Evolutionary conservation across 2,797 vertebrate species (phyloP).

Genomic region (Mallotus villosus): DNA sequence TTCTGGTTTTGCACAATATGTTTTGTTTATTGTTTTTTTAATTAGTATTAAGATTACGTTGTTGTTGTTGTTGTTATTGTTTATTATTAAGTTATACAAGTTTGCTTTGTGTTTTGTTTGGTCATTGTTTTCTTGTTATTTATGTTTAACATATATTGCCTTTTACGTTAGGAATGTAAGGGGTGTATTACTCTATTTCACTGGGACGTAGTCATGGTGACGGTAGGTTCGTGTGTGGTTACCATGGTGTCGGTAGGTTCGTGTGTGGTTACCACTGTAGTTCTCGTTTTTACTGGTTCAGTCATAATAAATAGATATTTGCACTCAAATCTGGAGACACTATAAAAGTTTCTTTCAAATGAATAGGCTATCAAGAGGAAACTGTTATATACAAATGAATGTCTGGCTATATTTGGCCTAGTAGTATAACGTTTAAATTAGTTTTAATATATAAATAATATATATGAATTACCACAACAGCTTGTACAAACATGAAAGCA

Average conservation of each 20-base stretch:
- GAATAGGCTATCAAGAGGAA: conserved; percentile 71
- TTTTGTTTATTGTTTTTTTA: conserved; percentile 58
- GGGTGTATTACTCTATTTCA: conserved; percentile 76
- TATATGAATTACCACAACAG: conserved; percentile 83
- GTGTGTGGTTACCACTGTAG: conserved; percentile 67
- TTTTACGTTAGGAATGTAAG: conserved; percentile 88
- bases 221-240: conserved; percentile 73
- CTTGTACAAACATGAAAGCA: conserved; percentile 97
- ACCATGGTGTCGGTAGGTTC: conserved; percentile 74
- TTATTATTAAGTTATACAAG: conserved; percentile 63
- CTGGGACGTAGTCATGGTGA: conserved; percentile 72
- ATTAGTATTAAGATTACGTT: conserved; percentile 64
- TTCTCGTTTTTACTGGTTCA: conserved; percentile 72
- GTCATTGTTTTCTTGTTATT: conserved; percentile 75
- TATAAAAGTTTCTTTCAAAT: conserved; percentile 76
- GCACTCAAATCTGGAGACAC: conserved; percentile 79
- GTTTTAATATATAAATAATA: conserved; percentile 82
- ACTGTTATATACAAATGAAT: conserved; percentile 90
- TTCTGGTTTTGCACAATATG: conserved; percentile 71
- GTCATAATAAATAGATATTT: conserved; percentile 75
- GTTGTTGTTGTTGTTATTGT: conserved; percentile 30
- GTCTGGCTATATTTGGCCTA: conserved; percentile 94
- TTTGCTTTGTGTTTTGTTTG: conserved; percentile 63
- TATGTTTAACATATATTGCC: conserved; percentile 84
- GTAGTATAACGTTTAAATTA: conserved; percentile 85